Evolutionary conservation across 30 jellyfish, hydroid and myxozoan species (phyloP), one percentile per base, ranked within the genome.

Genomic region (Turritopsis dohrnii): DNA sequence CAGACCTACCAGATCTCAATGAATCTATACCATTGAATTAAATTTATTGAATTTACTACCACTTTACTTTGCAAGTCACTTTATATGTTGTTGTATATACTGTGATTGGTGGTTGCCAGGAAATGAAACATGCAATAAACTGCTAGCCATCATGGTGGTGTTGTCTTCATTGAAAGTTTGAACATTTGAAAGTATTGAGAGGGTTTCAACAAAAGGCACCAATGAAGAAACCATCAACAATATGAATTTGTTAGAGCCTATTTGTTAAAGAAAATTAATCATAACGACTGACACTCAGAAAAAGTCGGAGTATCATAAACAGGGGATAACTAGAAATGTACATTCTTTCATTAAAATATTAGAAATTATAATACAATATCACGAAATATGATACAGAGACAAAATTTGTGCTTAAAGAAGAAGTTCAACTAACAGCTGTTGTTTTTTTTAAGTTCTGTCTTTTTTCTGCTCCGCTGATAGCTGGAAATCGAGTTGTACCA

Each of bases 1-100:
- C 76, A 22, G 72, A 82, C 31, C 17, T 82, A 23, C 89, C 89
- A 17, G 74, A 18, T 4, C 71, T 82, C 25, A 71, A 52, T n/a
- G 85, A 28, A 77, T 53, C 66, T 13, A 66, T 77, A 29, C 27
- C 85, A 20, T 77, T 77, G 72, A 19, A 18, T 24, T 77, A 29
- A 29, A 13, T 1, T 7, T 41, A 13, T 41, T 41, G 60, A 41
- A 5, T 41, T 41, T 41, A 3, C 60, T 13, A 13, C 60, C 60
- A 3, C 9, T 41, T 5, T 41, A 41, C n/a, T n/a, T n/a, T 41
- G 9, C 60, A 41, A 41, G 5, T 41, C 60, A 41, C 60, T 41
- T 41, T 41, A 3, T 41, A 13, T 41, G 60, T 5, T 5, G 60
- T 41, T 41, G 13, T 41, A 41, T 41, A 41, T 41, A 41, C 13